These are phyloP conservation scores for Beaufortia kweichowensis DNA, from an alignment of 2,113 vertebrate genomes.

Conservation along the genomic window DNA sequence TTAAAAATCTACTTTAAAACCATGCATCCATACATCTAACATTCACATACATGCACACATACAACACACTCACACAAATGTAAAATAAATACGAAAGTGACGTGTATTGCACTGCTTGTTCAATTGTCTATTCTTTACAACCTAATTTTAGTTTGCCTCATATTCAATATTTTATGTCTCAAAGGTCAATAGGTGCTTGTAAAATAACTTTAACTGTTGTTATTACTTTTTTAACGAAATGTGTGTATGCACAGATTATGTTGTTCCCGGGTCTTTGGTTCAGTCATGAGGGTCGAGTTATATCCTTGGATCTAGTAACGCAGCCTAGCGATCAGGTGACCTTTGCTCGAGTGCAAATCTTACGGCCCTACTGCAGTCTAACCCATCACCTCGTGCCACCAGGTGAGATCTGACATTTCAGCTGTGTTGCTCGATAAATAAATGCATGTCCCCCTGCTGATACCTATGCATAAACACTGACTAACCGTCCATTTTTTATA, in stretches of 20 bases:
- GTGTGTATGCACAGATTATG: constrained; percentile 67
- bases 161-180: no score
- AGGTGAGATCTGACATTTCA: constrained; percentile 61
- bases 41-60: no score
- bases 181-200: no score
- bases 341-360: constrained; percentile 73
- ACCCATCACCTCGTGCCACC: constrained; percentile 74
- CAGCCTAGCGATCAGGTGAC: constrained; percentile 62
- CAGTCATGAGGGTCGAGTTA: constrained; percentile 74
- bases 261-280: constrained; percentile 81
- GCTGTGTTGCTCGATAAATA: neutral
- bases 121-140: no score
- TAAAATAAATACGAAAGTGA: no score
- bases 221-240: neutral
- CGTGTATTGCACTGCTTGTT: no score
- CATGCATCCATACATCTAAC: no score
- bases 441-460: neutral
- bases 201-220: no score
- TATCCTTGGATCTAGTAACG: constrained; percentile 72
- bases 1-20: no score
- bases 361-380: constrained; percentile 76
- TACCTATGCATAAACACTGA: neutral
- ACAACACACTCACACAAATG: no score
- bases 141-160: no score
- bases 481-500: neutral